A percentile compares a stretch with the other conserved stretches of the same genome.
Conservation (phyloP, 2,797 vertebrate species). For the Muraenolepis orangiensis region DNA sequence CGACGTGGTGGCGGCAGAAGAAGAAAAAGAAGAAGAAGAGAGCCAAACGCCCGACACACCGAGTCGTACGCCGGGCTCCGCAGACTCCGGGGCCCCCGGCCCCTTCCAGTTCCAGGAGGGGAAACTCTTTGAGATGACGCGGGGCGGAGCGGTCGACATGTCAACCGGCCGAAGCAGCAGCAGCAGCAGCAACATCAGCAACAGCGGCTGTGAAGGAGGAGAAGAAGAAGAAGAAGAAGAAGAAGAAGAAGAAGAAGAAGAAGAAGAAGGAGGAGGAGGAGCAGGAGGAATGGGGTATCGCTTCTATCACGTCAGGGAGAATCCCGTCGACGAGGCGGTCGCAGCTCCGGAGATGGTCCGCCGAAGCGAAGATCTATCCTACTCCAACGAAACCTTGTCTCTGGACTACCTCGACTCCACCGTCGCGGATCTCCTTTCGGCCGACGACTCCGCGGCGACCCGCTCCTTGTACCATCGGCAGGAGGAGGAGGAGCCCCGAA, state of each 20-base stretch:
- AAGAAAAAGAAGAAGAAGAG: constrained; percentile 78
- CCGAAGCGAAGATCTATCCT: too few species aligned
- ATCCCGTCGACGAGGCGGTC: constrained; percentile 49
- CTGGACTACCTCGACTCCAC: constrained; percentile 70
- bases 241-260: constrained; percentile 79
- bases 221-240: constrained; percentile 78
- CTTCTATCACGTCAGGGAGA: constrained; percentile 84
- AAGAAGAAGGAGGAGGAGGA: too few species aligned
- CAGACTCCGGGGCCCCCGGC: constrained; percentile 79
- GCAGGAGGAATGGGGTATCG: too few species aligned
- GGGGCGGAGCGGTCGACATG: constrained; percentile 97
- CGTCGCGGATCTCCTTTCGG: constrained; percentile 70
- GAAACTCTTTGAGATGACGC: constrained; percentile 98
- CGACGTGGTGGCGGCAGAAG: constrained; percentile 75
- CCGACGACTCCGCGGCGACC: constrained; percentile 64
- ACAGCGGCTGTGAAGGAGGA: constrained; percentile 80
- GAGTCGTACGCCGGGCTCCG: constrained; percentile 74
- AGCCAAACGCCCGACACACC: constrained; percentile 76
- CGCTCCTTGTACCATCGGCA: constrained; percentile 59
- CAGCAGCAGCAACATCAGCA: too few species aligned
- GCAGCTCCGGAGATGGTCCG: too few species aligned
- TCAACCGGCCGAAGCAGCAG: too few species aligned
- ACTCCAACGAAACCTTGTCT: constrained; percentile 62
- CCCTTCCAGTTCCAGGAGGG: constrained; percentile 96
- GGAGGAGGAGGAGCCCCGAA: too few species aligned